Evolutionary conservation across 2,113 vertebrate species (phyloP).

Genomic region (Paradoxurus hermaphroditus): DNA sequence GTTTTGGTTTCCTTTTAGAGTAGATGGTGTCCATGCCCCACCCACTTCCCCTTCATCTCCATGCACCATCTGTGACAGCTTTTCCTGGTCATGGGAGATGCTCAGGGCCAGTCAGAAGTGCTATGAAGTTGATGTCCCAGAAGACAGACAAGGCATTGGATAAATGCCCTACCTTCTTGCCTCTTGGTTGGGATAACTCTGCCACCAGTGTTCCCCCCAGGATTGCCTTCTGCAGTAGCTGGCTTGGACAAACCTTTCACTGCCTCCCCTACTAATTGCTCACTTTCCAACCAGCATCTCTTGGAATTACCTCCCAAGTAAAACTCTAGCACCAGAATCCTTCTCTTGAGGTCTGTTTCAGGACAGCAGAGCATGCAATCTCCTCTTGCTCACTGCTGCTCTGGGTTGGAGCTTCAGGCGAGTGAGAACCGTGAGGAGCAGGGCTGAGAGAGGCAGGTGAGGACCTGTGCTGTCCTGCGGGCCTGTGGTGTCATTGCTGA

Average conservation of each 20-base stretch:
- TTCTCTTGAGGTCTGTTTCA: not conserved
- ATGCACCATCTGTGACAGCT: not conserved
- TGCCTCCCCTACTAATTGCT: not conserved
- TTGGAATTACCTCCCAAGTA: not conserved
- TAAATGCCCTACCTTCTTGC: not conserved
- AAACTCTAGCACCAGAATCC: not conserved
- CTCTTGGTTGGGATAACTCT: not conserved
- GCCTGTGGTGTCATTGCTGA: not conserved
- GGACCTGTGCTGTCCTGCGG: too few relatives aligned
- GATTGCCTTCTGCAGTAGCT: not conserved
- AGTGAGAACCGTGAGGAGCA: not conserved
- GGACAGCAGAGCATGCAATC: not conserved
- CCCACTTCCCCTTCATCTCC: not conserved
- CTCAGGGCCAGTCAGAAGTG: not conserved
- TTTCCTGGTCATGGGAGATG: not conserved
- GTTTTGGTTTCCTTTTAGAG: not conserved
- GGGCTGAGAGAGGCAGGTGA: not conserved
- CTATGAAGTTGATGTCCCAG: not conserved
- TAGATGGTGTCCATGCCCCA: not conserved
- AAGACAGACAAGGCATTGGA: not conserved
- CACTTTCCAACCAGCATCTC: not conserved
- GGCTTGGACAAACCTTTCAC: not conserved
- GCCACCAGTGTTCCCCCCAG: not conserved
- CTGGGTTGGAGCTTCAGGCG: not conserved
- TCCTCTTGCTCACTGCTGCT: not conserved